Conservation (phyloP, 2,888 invertebrate species). For the Osmoderma eremita region DNA sequence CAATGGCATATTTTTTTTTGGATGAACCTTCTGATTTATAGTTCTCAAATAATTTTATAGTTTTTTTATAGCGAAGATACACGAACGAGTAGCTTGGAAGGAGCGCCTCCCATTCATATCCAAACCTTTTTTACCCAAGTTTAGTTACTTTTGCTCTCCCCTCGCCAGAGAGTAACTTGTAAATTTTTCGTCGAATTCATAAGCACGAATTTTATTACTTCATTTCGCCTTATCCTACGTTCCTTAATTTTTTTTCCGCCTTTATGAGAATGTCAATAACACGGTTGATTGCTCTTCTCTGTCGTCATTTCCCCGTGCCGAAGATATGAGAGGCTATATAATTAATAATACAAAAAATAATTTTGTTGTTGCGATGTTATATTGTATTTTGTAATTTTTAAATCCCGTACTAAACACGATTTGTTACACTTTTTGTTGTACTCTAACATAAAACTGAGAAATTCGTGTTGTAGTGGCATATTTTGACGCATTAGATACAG, state of each 20-base stretch:
- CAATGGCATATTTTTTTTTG: too few relatives aligned
- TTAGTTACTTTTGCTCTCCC: background rate
- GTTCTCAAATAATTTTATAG: background rate
- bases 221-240: background rate
- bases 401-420: too few relatives aligned
- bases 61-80: background rate
- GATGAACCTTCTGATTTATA: background rate
- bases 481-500: too few relatives aligned
- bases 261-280: too few relatives aligned
- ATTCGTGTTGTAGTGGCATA: too few relatives aligned
- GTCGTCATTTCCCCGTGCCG: background rate
- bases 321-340: too few relatives aligned
- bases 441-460: too few relatives aligned
- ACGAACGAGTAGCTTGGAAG: background rate
- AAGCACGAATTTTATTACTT: slow-evolving; percentile 3
- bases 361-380: too few relatives aligned
- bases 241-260: too few relatives aligned
- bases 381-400: too few relatives aligned
- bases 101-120: background rate
- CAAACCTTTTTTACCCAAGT: background rate
- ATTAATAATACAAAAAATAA: too few relatives aligned
- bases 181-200: background rate
- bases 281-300: background rate
- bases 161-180: background rate
- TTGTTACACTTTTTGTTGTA: too few relatives aligned